These are phyloP conservation scores for Drosophila insularis DNA, from an alignment of 1,140 invertebrate genomes.

Conservation along the genomic window DNA sequence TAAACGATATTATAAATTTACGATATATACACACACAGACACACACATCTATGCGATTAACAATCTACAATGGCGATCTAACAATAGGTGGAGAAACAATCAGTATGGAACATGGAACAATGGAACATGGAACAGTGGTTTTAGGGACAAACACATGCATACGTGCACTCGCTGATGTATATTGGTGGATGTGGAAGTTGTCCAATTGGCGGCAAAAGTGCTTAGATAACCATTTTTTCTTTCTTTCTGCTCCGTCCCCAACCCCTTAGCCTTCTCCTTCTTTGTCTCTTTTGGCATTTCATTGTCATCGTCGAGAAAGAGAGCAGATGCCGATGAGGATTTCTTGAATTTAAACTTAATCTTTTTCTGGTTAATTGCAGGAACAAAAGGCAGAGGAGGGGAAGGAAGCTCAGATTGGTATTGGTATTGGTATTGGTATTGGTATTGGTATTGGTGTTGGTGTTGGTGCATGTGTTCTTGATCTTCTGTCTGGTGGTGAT, in stretches of 20 bases:
- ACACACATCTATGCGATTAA: no score
- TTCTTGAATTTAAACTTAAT: constrained; percentile 39
- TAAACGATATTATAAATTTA: no score
- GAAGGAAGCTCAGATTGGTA: constrained; percentile 36
- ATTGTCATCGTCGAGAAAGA: constrained; percentile 8
- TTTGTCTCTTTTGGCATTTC: background rate
- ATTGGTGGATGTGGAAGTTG: constrained; percentile 31
- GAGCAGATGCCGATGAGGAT: constrained; percentile 40
- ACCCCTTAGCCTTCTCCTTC: background rate
- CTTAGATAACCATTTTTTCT: constrained; percentile 26
- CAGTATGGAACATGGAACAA: constrained; percentile 11
- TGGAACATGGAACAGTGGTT: background rate
- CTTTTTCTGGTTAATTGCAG: constrained; percentile 34
- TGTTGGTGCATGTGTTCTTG: constrained; percentile 30
- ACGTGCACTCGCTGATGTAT: constrained; percentile 78
- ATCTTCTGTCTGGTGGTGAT: constrained; percentile 40
- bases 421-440: constrained; percentile 34
- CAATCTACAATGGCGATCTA: background rate
- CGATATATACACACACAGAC: no score
- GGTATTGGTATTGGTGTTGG: constrained; percentile 35
- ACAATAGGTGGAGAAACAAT: background rate
- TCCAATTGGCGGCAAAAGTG: constrained; percentile 67
- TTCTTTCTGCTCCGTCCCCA: constrained; percentile 6
- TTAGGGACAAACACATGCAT: constrained; percentile 61
- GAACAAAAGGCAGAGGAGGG: background rate